phyloP scores from a whole-genome alignment of 2,888 invertebrate genomes.

The Tethea ocularis region DNA sequence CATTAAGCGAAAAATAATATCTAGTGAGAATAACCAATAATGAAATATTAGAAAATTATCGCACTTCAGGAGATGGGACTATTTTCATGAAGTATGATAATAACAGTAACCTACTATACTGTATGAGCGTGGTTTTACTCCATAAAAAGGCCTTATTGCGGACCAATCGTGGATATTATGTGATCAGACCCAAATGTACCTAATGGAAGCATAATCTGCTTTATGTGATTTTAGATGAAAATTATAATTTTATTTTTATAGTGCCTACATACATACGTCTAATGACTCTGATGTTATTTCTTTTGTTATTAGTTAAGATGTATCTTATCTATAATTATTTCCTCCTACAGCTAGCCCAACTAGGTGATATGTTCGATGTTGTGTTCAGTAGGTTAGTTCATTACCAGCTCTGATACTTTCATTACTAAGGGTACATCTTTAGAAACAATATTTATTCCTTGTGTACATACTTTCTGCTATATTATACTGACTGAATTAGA shows the following conservation, averaged over 20 bases:
- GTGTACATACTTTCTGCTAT: conserved; percentile 23
- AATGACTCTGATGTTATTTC: background rate
- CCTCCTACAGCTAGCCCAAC: background rate
- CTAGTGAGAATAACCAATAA: conserved; percentile 6
- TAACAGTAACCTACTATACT: conserved; percentile 5
- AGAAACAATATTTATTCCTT: conserved; percentile 18
- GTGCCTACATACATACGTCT: conserved; percentile 15
- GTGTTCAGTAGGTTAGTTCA: conserved; percentile 54
- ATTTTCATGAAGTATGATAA: conserved; percentile 3
- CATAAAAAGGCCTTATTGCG: conserved; percentile 71
- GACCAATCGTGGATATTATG: conserved; percentile 70
- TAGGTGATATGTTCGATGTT: conserved; percentile 31
- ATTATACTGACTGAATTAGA: conserved; percentile 61
- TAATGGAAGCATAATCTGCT: conserved; percentile 48
- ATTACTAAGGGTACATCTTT: conserved; percentile 13
- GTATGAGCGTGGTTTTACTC: conserved; percentile 34
- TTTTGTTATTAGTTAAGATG: background rate
- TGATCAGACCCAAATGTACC: conserved; percentile 49
- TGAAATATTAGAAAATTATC: background rate
- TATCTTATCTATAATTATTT: background rate
- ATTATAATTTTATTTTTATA: conserved; percentile 15
- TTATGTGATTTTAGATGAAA: conserved; percentile 42
- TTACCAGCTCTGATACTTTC: conserved; percentile 14
- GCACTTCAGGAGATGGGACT: background rate
- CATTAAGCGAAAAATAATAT: conserved; percentile 13